Evolutionary conservation across 2,113 vertebrate genomes (phyloP).

Genomic region (Galemys pyrenaicus): DNA sequence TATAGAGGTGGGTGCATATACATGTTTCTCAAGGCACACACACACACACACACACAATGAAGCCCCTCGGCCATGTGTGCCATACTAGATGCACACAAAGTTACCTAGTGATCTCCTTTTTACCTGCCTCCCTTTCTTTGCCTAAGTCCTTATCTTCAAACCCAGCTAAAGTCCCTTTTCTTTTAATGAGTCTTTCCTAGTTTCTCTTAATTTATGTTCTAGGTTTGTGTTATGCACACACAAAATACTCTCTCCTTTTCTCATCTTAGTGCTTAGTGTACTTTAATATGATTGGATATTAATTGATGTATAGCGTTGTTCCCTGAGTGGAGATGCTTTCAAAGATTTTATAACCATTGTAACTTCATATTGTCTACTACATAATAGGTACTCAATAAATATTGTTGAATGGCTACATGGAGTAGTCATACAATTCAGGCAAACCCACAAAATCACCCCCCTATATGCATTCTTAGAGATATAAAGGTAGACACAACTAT

Average conservation of each 20-base stretch:
- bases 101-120: not conserved
- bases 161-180: not conserved
- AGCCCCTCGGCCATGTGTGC: not conserved
- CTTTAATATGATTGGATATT: not conserved
- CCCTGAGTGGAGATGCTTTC: conserved; percentile 12
- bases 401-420: not conserved
- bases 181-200: not conserved
- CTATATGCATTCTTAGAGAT: not conserved
- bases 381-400: conserved; percentile 33
- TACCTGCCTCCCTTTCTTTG: not conserved
- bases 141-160: not conserved
- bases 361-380: not conserved
- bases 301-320: not conserved
- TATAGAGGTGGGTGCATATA: not conserved
- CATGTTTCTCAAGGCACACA: not conserved
- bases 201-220: conserved; percentile 29
- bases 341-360: not conserved
- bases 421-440: not conserved
- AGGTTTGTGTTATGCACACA: not conserved
- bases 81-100: not conserved
- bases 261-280: not conserved
- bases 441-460: not conserved
- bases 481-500: not conserved
- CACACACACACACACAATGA: not conserved
- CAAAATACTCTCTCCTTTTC: not conserved